These are phyloP conservation scores for Morpho helenor DNA, from an alignment of 2,888 invertebrate genomes.

Conservation along the genomic window DNA sequence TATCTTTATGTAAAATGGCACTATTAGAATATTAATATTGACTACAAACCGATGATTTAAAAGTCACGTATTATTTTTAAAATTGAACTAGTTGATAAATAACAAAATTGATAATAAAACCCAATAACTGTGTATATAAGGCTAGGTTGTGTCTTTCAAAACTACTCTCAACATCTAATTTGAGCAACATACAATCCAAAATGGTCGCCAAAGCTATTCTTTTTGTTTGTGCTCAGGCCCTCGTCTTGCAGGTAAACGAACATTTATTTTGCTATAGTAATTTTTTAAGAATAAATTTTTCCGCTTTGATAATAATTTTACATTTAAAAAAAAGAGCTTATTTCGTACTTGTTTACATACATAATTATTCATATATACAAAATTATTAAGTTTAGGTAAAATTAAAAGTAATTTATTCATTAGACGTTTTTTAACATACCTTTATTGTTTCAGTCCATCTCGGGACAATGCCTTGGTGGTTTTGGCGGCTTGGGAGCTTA, in stretches of 20 bases:
- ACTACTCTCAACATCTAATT: neutral
- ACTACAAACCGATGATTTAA: neutral
- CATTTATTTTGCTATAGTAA: too few relatives aligned
- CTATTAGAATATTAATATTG: neutral
- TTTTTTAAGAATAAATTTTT: too few relatives aligned
- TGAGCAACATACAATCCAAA: slow-evolving; percentile 6
- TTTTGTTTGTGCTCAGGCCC: slow-evolving; percentile 18
- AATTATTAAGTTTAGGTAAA: too few relatives aligned
- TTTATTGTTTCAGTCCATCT: slow-evolving; percentile 16
- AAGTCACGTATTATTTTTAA: neutral
- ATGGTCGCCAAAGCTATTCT: slow-evolving; percentile 19
- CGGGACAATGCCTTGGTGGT: slow-evolving; percentile 17
- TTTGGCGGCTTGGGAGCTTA: slow-evolving; percentile 7
- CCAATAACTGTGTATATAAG: neutral
- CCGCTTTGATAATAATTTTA: too few relatives aligned
- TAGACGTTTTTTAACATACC: too few relatives aligned
- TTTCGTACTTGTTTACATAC: too few relatives aligned
- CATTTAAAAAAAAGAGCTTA: too few relatives aligned
- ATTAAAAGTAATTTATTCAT: too few relatives aligned
- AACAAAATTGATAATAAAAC: neutral
- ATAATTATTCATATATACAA: too few relatives aligned
- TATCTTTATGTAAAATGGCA: too few relatives aligned
- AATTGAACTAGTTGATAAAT: neutral
- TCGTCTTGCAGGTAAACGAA: slow-evolving; percentile 18
- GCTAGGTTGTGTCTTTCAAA: neutral